Percentiles rank a stretch among this genome's conserved stretches.
Conservation (phyloP, 2,797 vertebrate genomes). For the Muscicapa striata region DNA sequence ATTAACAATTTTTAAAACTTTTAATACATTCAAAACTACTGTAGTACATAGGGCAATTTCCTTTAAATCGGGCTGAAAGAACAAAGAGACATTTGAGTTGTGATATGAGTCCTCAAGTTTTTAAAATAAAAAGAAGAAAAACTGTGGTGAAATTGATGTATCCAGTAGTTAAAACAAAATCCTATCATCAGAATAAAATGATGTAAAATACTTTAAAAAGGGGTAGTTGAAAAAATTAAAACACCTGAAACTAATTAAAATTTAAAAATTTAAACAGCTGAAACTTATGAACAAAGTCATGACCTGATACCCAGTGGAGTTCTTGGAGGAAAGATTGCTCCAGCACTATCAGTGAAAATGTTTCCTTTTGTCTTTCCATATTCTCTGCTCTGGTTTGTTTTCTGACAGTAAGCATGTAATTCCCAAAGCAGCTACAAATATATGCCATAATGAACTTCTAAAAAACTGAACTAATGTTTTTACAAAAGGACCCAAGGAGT, state of each 20-base stretch:
- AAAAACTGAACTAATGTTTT: neutral
- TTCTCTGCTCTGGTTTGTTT: neutral
- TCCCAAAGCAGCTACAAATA: neutral
- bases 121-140: conserved; percentile 53
- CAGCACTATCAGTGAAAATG: neutral
- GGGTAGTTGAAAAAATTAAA: conserved; percentile 20
- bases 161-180: conserved; percentile 27
- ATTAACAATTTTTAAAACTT: conserved; percentile 76
- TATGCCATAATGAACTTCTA: neutral
- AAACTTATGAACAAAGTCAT: conserved; percentile 11
- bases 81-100: conserved; percentile 58
- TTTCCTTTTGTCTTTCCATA: neutral
- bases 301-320: neutral
- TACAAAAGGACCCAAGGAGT: neutral
- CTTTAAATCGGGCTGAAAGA: conserved; percentile 69
- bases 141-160: conserved; percentile 30
- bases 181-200: conserved; percentile 1
- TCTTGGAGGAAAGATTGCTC: neutral
- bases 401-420: neutral
- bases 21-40: conserved; percentile 75
- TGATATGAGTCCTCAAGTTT: conserved; percentile 42
- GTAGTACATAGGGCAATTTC: conserved; percentile 75
- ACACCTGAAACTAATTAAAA: neutral
- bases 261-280: neutral
- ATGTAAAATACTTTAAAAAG: conserved; percentile 38